Base-by-base conservation (phyloP, 2,113 vertebrate species). In the Hylia prasina region DNA sequence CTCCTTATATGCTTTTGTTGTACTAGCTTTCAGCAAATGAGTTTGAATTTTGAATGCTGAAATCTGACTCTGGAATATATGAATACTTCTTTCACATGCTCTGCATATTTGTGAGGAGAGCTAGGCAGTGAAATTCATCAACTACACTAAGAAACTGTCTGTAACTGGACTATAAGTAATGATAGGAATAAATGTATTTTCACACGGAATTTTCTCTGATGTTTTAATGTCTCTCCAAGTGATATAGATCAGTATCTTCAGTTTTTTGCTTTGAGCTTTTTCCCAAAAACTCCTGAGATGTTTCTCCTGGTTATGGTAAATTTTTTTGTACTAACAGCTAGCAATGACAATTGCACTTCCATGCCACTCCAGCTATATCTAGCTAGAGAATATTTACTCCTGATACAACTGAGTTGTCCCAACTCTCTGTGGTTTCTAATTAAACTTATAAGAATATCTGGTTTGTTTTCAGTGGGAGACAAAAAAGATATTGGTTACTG, bases 41-140 rank as follows among this genome's bases (percentile, higher is more conserved):
- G 42, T 58, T 50, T 84, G 23, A 35, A 47, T 24, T 40, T 60
- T 57, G 6, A 65, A 60, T 44, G 7, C 12, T 64, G 44, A 83
- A 82, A 72, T 83, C 10, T 80, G 13, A 72, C 28, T 80, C 17
- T 7, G 40, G 35, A 82, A 45, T 47, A 10, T 23, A 51, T 37
- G 4, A 73, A 50, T 39, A 6, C 3, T 42, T 78, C 8, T 30
- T 82, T 60, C 58, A 68, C 2, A 0, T 60, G 11, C 10, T 39
- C 13, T 15, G 11, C 30, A 9, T 0, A 3, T 63, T 64, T 42
- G 1, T 68, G 10, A 19, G 6, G 30, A 56, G 14, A 71, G 0
- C 7, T 71, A 71, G 45, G 27, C n/a, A 27, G 13, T 25, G 35
- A 75, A 56, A 39, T 76, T 58, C 17, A 37, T 13, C 8, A 66